Evolutionary conservation across 2,113 vertebrate genomes (phyloP).

Genomic region (Salvator merianae): DNA sequence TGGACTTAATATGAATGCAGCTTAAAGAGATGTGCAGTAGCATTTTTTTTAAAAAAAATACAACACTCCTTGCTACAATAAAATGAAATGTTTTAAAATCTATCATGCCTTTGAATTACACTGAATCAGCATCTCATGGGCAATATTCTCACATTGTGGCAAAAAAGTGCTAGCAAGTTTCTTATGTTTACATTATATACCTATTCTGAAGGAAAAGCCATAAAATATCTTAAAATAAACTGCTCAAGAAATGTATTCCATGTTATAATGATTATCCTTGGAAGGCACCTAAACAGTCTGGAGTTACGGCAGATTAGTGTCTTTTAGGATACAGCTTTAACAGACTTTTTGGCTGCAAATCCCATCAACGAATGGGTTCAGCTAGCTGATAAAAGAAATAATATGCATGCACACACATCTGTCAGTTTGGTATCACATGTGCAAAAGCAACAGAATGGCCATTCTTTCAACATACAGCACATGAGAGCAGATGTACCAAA

Average conservation of each 20-base stretch:
- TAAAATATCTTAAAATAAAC: neutral
- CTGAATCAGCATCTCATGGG: constrained; percentile 10
- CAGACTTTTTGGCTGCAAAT: constrained; percentile 45
- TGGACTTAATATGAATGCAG: neutral
- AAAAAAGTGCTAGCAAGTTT: neutral
- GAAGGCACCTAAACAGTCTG: constrained; percentile 61
- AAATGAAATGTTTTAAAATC: constrained; percentile 18
- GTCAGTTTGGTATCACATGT: constrained; percentile 19
- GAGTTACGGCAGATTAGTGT: constrained; percentile 11
- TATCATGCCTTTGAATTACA: constrained; percentile 15
- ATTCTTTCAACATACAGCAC: constrained; percentile 6
- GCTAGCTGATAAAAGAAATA: constrained; percentile 10
- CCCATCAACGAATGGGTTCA: neutral
- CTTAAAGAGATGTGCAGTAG: constrained; percentile 9
- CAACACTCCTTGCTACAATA: constrained; percentile 10
- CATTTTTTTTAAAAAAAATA: constrained; percentile 25
- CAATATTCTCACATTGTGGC: neutral
- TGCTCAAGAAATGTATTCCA: constrained; percentile 9
- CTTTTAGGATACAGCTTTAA: constrained; percentile 9
- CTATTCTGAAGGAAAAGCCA: constrained; percentile 2
- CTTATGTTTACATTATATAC: constrained; percentile 15
- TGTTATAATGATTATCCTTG: constrained; percentile 26
- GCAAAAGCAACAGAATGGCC: constrained; percentile 4
- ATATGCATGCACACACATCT: constrained; percentile 33
- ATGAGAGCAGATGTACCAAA: neutral